phyloP scores from a whole-genome alignment of 2,888 invertebrate species.

The Melikaiella ostensackeni region DNA sequence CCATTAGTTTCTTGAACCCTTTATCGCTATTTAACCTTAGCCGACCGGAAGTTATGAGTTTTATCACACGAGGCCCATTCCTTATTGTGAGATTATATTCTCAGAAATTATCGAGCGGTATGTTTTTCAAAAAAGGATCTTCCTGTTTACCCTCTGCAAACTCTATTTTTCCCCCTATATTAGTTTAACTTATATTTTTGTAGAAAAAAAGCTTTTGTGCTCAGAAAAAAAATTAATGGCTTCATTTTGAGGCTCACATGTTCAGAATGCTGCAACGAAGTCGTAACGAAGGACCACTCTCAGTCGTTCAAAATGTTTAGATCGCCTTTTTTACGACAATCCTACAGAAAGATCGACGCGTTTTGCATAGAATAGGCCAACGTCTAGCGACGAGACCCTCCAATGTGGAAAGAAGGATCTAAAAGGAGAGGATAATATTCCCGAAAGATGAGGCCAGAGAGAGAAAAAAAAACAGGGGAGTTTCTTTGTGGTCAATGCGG shows the following conservation, averaged over 20 bases:
- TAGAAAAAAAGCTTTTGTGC: too few species aligned
- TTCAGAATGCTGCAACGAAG: neutral
- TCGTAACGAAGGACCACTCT: conserved; percentile 17
- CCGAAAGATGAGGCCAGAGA: neutral
- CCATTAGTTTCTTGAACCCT: conserved; percentile 44
- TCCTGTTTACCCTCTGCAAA: neutral
- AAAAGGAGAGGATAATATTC: conserved; percentile 15
- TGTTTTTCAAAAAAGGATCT: neutral
- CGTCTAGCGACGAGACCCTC: conserved; percentile 48
- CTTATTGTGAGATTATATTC: conserved; percentile 8
- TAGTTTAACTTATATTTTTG: too few species aligned
- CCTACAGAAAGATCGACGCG: conserved; percentile 42
- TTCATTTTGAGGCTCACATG: conserved; percentile 28
- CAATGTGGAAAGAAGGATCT: conserved; percentile 17
- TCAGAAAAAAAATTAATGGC: neutral
- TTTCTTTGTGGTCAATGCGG: conserved; percentile 39
- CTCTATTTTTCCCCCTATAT: neutral
- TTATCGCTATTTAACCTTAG: conserved; percentile 46
- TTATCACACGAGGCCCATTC: conserved; percentile 17
- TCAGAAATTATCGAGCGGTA: neutral
- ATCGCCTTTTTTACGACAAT: conserved; percentile 24
- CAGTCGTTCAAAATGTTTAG: conserved; percentile 30
- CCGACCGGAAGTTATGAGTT: conserved; percentile 46
- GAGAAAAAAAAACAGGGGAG: conserved; percentile 23
- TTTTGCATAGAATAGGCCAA: conserved; percentile 60